Evolutionary conservation across 1,140 invertebrate genomes (phyloP).

Genomic region (Drosophila ogumai): DNA sequence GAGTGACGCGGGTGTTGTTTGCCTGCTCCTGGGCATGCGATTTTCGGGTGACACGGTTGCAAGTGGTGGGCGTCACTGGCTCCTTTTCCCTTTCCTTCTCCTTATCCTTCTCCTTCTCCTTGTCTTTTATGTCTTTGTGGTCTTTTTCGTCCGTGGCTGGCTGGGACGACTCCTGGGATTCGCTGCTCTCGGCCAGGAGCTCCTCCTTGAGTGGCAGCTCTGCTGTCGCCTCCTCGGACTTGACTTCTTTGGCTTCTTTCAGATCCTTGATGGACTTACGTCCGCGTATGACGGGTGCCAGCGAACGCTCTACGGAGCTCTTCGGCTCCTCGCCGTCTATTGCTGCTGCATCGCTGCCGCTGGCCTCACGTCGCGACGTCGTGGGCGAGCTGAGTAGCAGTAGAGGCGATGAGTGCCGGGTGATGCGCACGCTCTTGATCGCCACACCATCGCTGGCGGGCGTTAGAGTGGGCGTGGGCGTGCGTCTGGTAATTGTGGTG

Average conservation of each 20-base stretch:
- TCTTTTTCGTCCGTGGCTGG: constrained; percentile 54
- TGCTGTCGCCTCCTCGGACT: constrained; percentile 31
- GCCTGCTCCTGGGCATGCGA: constrained; percentile 75
- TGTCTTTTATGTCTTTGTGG: constrained; percentile 74
- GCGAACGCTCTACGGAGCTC: constrained; percentile 49
- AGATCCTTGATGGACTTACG: constrained; percentile 80
- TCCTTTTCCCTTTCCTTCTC: constrained; percentile 43
- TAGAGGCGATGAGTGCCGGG: constrained; percentile 72
- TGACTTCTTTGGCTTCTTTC: constrained; percentile 72
- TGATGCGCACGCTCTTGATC: constrained; percentile 57
- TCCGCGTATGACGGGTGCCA: constrained; percentile 59
- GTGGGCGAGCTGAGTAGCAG: constrained; percentile 58
- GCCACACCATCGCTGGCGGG: constrained; percentile 18
- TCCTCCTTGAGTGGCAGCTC: constrained; percentile 44
- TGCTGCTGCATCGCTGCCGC: neutral
- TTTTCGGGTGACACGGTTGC: constrained; percentile 78
- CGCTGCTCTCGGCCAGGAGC: constrained; percentile 23
- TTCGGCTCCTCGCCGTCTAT: constrained; percentile 45
- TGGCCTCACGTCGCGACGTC: constrained; percentile 26
- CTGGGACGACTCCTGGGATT: constrained; percentile 14
- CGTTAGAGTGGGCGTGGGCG: constrained; percentile 31
- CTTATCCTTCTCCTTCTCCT: constrained; percentile 32
- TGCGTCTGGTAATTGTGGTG: constrained; percentile 11
- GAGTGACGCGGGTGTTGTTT: constrained; percentile 72
- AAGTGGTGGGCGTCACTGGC: constrained; percentile 39